Conservation (phyloP, 1,140 invertebrate genomes). For the Solen grandis region DNA sequence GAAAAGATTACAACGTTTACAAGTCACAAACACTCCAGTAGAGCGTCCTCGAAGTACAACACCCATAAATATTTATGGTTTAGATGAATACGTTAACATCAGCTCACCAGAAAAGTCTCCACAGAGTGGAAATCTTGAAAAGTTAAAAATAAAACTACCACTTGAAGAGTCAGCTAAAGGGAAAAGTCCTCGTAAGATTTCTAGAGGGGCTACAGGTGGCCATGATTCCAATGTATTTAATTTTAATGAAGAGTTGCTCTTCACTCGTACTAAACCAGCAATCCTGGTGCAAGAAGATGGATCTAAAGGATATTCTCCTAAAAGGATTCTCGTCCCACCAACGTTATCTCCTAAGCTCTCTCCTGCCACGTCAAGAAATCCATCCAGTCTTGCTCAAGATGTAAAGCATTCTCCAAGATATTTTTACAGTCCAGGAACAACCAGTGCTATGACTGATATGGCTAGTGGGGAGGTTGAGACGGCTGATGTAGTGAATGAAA, state of each 20-base stretch:
- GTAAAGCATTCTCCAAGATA: background rate
- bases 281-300: slow-evolving; percentile 71
- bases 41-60: slow-evolving; percentile 93
- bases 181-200: slow-evolving; percentile 64
- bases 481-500: slow-evolving; percentile 27
- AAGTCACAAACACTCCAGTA: slow-evolving; percentile 90
- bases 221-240: slow-evolving; percentile 64
- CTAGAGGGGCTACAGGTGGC: slow-evolving; percentile 38
- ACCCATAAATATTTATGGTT: slow-evolving; percentile 88
- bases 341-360: slow-evolving; percentile 69
- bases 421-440: slow-evolving; percentile 23
- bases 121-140: slow-evolving; percentile 64
- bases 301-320: slow-evolving; percentile 67
- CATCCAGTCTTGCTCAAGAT: slow-evolving; percentile 1
- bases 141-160: slow-evolving; percentile 78
- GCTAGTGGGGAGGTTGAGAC: background rate
- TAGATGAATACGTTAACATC: slow-evolving; percentile 86
- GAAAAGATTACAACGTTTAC: slow-evolving; percentile 78
- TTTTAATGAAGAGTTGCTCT: slow-evolving; percentile 75
- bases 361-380: slow-evolving; percentile 45
- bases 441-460: background rate
- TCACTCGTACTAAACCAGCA: slow-evolving; percentile 73
- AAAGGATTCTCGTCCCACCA: slow-evolving; percentile 75
- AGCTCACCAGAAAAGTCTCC: slow-evolving; percentile 74
- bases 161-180: slow-evolving; percentile 68